A percentile compares a stretch with the other conserved stretches of the same genome.
phyloP scores from a whole-genome alignment of 2,888 invertebrate genomes.

The Amorpha juglandis region DNA sequence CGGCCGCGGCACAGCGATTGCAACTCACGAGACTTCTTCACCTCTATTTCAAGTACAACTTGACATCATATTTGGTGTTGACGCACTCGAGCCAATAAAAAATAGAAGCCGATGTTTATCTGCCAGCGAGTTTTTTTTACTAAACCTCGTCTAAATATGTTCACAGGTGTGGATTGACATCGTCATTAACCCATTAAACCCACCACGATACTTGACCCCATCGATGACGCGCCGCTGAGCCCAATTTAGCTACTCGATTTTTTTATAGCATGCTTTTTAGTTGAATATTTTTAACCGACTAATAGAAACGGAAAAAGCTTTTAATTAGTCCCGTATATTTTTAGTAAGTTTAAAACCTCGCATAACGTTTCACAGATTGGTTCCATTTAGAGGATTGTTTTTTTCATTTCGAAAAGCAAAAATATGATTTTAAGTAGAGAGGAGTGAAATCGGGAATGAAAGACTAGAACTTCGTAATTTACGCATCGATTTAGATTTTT shows the following conservation, averaged over 20 bases:
- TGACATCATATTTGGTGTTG: neutral
- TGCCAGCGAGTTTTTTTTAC: slow-evolving; percentile 12
- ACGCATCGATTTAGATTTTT: no score
- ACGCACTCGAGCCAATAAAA: neutral
- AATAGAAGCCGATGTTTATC: neutral
- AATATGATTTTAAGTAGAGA: no score
- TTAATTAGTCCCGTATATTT: no score
- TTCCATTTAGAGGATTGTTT: no score
- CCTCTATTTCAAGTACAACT: neutral
- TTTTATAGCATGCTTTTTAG: no score
- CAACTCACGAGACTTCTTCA: neutral
- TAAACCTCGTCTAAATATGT: neutral
- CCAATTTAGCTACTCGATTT: neutral
- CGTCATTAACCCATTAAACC: slow-evolving; percentile 13
- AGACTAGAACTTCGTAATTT: no score
- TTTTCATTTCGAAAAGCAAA: no score
- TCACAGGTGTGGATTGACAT: slow-evolving; percentile 6
- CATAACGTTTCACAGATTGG: no score
- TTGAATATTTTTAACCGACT: no score
- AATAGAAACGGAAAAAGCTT: no score
- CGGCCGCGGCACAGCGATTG: neutral
- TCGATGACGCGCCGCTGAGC: neutral
- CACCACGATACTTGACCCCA: neutral
- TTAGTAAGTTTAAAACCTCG: no score
- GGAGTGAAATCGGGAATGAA: no score